Base-by-base conservation (phyloP, 2,113 vertebrate genomes). In the Vombatus ursinus region DNA sequence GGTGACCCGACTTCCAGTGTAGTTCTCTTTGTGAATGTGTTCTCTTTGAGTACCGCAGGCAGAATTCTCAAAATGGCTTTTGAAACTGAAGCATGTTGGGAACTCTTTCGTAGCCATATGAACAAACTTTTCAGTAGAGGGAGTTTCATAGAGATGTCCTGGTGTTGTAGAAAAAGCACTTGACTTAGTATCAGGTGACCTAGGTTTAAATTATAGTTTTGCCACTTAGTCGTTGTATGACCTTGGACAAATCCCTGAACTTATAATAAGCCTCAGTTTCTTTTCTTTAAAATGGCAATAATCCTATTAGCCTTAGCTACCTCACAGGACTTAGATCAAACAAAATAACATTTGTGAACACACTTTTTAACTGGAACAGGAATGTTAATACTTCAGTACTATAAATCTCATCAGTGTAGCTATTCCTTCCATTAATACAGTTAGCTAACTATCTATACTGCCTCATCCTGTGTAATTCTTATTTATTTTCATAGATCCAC, bases 181-280 rank as follows among this genome's bases (percentile, higher is more conserved):
- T 84, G 37, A 84, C 68, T 77, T 77, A 44, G 68, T 6, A 23
- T 84, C 68, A 84, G 57, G 28, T 12, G 57, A 68, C 57, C 57
- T 31, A 37, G 57, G 68, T 84, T 84, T 44, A 84, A 84, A 44
- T 84, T 84, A n/a, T 49, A 22, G 3, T 68, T 96, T 0, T 0
- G 0, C 51, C 50, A 50, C 48, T 50, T 90, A 28, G 8, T 16
- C 44, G 50, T 48, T 0, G 0, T 0, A 53, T 52, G 47, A 1
- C 50, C 19, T 49, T 77, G 50, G 77, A 23, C 84, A 93, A 61
- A 89, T 22, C 24, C 28, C 90, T 50, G 90, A 50, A 44, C 68
- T 44, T 44, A 84, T 44, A 84, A 84, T 84, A n/a, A 84, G n/a
- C 68, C 19, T 44, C 37, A 44, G n/a, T 84, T 84, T 84, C 68